These are phyloP conservation scores for Miltochrista miniata DNA, from an alignment of 2,888 invertebrate genomes.

Conservation along the genomic window DNA sequence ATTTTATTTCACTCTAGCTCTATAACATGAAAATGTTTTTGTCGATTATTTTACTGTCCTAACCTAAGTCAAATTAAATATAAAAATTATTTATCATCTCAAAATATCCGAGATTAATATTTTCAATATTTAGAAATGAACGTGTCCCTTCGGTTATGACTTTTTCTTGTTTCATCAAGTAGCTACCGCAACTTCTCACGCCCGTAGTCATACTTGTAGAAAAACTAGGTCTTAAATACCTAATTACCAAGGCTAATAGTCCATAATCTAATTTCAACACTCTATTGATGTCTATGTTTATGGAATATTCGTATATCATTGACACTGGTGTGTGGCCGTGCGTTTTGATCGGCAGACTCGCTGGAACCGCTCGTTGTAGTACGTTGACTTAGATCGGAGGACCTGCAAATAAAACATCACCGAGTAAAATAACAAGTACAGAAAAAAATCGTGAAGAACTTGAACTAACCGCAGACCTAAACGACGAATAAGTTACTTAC, in stretches of 20 bases:
- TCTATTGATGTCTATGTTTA: conserved; percentile 31
- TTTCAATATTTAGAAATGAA: too few species aligned
- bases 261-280: not conserved
- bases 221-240: not conserved
- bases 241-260: not conserved
- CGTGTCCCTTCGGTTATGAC: too few species aligned
- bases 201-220: not conserved
- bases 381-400: conserved; percentile 59
- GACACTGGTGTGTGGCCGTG: conserved; percentile 78
- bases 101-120: not conserved
- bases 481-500: conserved; percentile 36
- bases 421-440: too few species aligned
- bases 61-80: not conserved
- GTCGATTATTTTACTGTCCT: not conserved
- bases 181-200: not conserved
- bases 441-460: too few species aligned
- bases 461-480: too few species aligned
- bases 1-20: too few species aligned
- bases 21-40: too few species aligned
- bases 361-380: conserved; percentile 69
- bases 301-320: conserved; percentile 33
- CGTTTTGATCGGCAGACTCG: conserved; percentile 71
- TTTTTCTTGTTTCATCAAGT: not conserved
- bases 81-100: not conserved
- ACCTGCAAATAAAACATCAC: conserved; percentile 38